Evolutionary conservation across 2,113 vertebrate genomes (phyloP).

Genomic region (Agelaius tricolor): DNA sequence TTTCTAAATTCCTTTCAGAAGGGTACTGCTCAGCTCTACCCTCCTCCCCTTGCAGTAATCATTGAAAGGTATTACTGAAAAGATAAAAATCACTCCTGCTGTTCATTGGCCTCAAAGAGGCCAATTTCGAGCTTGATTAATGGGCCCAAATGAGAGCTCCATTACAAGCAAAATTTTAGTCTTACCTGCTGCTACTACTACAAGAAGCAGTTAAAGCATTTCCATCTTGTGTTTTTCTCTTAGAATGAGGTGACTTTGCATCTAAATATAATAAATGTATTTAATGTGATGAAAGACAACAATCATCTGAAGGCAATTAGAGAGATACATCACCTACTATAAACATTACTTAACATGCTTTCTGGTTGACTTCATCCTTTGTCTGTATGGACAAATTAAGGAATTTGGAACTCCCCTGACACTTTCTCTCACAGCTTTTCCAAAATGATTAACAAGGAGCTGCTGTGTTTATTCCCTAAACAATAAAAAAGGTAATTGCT

Average conservation of each 20-base stretch:
- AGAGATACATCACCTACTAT: neutral
- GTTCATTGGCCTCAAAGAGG: neutral
- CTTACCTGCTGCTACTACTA: neutral
- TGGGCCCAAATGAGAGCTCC: neutral
- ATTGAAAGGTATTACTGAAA: neutral
- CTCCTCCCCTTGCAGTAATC: constrained; percentile 7
- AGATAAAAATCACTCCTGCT: neutral
- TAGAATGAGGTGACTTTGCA: neutral
- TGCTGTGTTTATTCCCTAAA: neutral
- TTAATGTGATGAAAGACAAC: neutral
- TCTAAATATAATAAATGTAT: neutral
- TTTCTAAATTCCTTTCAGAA: constrained; percentile 38
- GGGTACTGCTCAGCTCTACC: neutral
- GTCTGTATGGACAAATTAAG: neutral
- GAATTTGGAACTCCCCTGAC: neutral
- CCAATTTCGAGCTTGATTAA: constrained; percentile 3
- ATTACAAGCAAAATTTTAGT: neutral
- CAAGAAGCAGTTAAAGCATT: neutral
- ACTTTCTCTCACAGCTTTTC: neutral
- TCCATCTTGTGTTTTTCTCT: neutral
- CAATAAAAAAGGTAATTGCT: neutral
- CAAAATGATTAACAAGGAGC: neutral
- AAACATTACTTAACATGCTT: neutral
- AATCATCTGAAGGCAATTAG: neutral
- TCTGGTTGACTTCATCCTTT: neutral